A percentile compares a stretch with the other conserved stretches of the same genome.
Conservation (phyloP, 1,140 invertebrate genomes). For the Triops cancriformis region DNA sequence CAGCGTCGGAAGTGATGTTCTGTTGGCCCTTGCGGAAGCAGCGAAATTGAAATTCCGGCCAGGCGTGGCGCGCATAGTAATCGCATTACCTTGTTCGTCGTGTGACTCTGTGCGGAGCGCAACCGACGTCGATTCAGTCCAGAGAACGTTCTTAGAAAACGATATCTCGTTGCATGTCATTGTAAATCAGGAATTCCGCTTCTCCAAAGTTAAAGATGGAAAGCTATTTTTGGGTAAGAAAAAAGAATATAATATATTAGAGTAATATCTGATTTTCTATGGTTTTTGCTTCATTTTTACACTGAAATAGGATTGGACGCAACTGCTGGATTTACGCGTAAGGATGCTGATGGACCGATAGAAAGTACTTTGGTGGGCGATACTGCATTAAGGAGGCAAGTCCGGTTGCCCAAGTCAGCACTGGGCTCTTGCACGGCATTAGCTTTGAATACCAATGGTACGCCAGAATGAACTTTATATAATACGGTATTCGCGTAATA, state of each 20-base stretch:
- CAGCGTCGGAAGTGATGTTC: constrained; percentile 57
- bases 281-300: constrained; percentile 12
- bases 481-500: neutral
- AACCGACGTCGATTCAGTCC: constrained; percentile 64
- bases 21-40: constrained; percentile 64
- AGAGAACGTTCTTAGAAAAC: constrained; percentile 65
- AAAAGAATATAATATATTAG: constrained; percentile 23
- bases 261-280: constrained; percentile 12
- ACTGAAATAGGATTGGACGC: constrained; percentile 55
- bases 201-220: constrained; percentile 56
- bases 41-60: constrained; percentile 67
- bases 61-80: constrained; percentile 71
- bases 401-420: constrained; percentile 60
- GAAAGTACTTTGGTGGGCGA: constrained; percentile 49
- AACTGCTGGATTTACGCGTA: constrained; percentile 62
- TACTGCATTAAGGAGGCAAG: constrained; percentile 54
- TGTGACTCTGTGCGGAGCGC: constrained; percentile 53
- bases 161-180: constrained; percentile 72
- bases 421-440: constrained; percentile 69
- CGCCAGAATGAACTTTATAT: constrained; percentile 15
- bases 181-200: constrained; percentile 64
- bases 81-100: constrained; percentile 67
- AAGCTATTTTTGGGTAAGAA: constrained; percentile 63
- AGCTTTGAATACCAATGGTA: constrained; percentile 72
- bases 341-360: constrained; percentile 49